A percentile compares a stretch with the other conserved stretches of the same genome.
phyloP scores from a whole-genome alignment of 2,888 invertebrate genomes.

The Harpalus rubripes region DNA sequence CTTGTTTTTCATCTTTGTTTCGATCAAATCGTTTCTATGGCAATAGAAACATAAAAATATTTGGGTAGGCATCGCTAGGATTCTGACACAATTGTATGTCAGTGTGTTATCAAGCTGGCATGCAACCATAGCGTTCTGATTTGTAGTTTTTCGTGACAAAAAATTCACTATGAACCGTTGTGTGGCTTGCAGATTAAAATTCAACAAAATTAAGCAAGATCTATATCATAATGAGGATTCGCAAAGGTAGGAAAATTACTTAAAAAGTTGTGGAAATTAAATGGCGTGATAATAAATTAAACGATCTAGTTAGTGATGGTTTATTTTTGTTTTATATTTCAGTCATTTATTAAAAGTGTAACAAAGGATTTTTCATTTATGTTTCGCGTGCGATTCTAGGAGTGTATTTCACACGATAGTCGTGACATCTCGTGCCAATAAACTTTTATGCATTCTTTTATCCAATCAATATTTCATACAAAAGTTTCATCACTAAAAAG shows the following conservation, averaged over 20 bases:
- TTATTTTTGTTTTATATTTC: constrained; percentile 21
- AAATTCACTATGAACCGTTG: constrained; percentile 24
- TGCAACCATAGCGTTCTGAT: constrained; percentile 3
- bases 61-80: constrained; percentile 33
- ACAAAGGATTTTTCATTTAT: constrained; percentile 4
- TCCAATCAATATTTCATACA: constrained; percentile 62
- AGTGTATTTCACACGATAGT: constrained; percentile 60
- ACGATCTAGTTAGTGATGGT: neutral
- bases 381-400: constrained; percentile 36
- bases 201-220: constrained; percentile 46
- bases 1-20: constrained; percentile 20
- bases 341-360: constrained; percentile 23
- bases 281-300: constrained; percentile 20
- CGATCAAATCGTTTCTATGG: constrained; percentile 53
- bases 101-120: constrained; percentile 12
- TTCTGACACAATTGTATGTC: constrained; percentile 38
- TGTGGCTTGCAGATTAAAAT: constrained; percentile 48
- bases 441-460: constrained; percentile 58
- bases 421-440: constrained; percentile 63
- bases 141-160: neutral
- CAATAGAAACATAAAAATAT: constrained; percentile 42
- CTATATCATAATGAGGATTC: constrained; percentile 36
- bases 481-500: constrained; percentile 52
- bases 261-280: constrained; percentile 10
- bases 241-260: constrained; percentile 32